Evolutionary conservation across 2,113 vertebrate species (phyloP).

Genomic region (Sitta europaea): DNA sequence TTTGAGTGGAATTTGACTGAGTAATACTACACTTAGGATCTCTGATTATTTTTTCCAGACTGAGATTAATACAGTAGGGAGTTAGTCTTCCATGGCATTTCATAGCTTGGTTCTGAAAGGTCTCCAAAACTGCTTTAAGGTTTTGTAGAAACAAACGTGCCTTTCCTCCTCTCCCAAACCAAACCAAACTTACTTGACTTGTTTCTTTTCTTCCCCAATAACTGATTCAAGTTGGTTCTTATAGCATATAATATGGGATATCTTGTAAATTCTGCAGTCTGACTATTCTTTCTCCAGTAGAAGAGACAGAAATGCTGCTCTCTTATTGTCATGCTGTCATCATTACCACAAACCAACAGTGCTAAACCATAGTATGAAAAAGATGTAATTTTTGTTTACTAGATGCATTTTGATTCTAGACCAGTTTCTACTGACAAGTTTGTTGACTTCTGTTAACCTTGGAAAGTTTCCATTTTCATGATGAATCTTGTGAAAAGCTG

Average conservation of each 20-base stretch:
- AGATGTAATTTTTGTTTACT: background rate
- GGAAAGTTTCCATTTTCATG: constrained; percentile 39
- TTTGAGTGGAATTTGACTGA: background rate
- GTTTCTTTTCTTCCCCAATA: background rate
- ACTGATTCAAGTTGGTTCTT: background rate
- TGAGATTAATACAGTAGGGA: background rate
- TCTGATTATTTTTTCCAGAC: background rate
- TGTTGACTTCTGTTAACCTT: constrained; percentile 20
- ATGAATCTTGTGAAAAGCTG: background rate
- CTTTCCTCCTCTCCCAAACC: background rate
- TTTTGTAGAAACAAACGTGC: background rate
- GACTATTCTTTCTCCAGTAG: background rate
- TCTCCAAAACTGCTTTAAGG: background rate
- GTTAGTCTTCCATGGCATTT: background rate
- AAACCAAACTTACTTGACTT: background rate
- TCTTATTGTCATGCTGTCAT: background rate
- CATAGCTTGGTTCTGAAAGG: background rate
- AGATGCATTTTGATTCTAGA: background rate
- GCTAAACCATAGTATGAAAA: background rate
- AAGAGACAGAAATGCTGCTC: background rate
- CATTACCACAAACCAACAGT: background rate
- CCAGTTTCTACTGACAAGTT: background rate
- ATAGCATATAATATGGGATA: background rate
- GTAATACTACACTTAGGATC: background rate
- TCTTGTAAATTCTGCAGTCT: background rate